These are phyloP conservation scores for Leucozona laternaria DNA, from an alignment of 2,888 invertebrate species.

Conservation along the genomic window DNA sequence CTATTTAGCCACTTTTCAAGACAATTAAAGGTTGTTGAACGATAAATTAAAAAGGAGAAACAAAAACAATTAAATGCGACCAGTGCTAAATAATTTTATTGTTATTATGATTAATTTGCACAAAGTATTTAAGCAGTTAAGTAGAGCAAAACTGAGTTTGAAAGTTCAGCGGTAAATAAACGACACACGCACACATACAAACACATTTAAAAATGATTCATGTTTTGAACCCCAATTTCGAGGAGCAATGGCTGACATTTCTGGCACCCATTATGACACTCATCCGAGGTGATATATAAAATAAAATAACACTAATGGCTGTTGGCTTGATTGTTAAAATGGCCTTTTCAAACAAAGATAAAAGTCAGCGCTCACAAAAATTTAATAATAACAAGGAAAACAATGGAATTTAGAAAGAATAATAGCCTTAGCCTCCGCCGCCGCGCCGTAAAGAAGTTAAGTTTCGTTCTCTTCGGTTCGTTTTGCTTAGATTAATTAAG, in stretches of 20 bases:
- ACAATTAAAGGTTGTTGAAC: slow-evolving; percentile 20
- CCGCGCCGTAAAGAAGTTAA: slow-evolving; percentile 38
- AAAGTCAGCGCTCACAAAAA: slow-evolving; percentile 45
- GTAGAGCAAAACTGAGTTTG: slow-evolving; percentile 10
- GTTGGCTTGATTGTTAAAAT: slow-evolving; percentile 43
- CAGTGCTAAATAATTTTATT: slow-evolving; percentile 62
- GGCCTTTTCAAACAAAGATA: slow-evolving; percentile 44
- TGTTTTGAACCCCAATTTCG: slow-evolving; percentile 4
- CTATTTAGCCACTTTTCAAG: slow-evolving; percentile 13
- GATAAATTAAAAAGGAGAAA: slow-evolving; percentile 37
- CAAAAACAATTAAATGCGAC: slow-evolving; percentile 57
- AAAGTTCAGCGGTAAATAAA: slow-evolving; percentile 38
- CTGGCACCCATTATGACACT: slow-evolving; percentile 37
- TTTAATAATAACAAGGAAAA: slow-evolving; percentile 17
- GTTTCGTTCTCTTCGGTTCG: slow-evolving; percentile 25
- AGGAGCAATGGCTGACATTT: slow-evolving; percentile 24
- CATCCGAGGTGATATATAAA: slow-evolving; percentile 22
- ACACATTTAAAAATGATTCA: slow-evolving; percentile 14
- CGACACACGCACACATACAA: neutral
- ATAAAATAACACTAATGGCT: slow-evolving; percentile 34
- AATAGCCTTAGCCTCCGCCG: too few relatives aligned
- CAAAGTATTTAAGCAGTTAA: slow-evolving; percentile 18
- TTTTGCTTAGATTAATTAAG: slow-evolving; percentile 41
- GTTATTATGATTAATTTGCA: slow-evolving; percentile 54
- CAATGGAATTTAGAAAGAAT: slow-evolving; percentile 32